Base-by-base conservation (phyloP, 2,113 vertebrate species). In the Dolichotis patagonum region DNA sequence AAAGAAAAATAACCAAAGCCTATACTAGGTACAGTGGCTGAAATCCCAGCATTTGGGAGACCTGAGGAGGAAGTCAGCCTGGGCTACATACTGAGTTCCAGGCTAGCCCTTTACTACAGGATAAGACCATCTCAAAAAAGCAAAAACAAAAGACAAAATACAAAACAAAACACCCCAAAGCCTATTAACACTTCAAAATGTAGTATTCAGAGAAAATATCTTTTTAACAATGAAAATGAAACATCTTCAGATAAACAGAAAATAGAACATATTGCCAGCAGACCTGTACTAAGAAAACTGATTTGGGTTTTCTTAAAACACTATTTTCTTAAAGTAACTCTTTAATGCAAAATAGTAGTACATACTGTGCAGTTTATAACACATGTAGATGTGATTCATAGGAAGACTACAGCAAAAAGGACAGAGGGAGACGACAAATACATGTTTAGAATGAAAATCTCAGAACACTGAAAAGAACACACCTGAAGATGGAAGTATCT, bases 211-310 rank as follows among this genome's bases (percentile, higher is more conserved):
- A 54, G 62, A 71, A 92, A 80, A 63, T 63, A 90, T 30, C 69
- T 54, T 22, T 90, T 78, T 49, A 49, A 78, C 26, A 78, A 30
- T 49, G 62, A 73, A 54, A 80, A 30, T 32, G 69, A 93, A 86
- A 63, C 16, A 85, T 28, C 86, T 81, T 94, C 71, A 85, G 54
- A 65, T 86, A 75, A 65, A 86, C 67, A 19, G 38, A 95, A 91
- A 82, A 81, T 8, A 82, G 8, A 28, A 41, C 60, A 35, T 62
- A 32, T 24, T 87, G 16, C 41, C 52, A 86, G 35, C 20, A 81
- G 38, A 90, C 9, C 30, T 71, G 10, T 30, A 89, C 20, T 65
- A 80, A 89, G 16, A 67, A 81, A 93, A 96, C 71, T 19, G 7
- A 13, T 94, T 10, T 56, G 46, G n/a, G 65, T 96, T 65, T 86